These are phyloP conservation scores for Zygaena filipendulae DNA, from an alignment of 2,888 invertebrate genomes.

Conservation along the genomic window DNA sequence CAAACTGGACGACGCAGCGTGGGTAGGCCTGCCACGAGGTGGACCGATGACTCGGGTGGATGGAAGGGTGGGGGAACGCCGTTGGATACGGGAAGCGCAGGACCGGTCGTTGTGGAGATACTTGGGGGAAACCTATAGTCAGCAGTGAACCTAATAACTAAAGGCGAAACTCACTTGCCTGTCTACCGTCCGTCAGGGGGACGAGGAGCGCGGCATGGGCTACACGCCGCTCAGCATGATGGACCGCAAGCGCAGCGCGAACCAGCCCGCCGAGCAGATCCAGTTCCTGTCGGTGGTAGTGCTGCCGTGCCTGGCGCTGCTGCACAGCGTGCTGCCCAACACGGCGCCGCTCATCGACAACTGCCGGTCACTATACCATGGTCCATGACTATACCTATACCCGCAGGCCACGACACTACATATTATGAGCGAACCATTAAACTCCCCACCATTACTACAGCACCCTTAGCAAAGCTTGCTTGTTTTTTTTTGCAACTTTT, in stretches of 20 bases:
- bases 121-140: too few species aligned
- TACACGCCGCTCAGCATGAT: constrained; percentile 71
- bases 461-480: background rate
- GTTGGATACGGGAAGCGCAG: too few species aligned
- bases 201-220: constrained; percentile 68
- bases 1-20: too few species aligned
- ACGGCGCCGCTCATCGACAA: constrained; percentile 55
- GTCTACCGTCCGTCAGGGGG: too few species aligned
- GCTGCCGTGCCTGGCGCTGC: constrained; percentile 65
- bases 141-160: too few species aligned
- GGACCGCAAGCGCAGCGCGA: constrained; percentile 67
- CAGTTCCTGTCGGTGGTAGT: constrained; percentile 71
- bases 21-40: too few species aligned
- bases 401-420: background rate
- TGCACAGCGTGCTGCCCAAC: constrained; percentile 63
- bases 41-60: too few species aligned
- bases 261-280: constrained; percentile 72
- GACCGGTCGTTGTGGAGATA: too few species aligned
- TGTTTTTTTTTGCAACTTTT: background rate
- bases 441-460: background rate
- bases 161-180: too few species aligned
- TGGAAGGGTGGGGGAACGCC: too few species aligned
- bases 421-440: background rate
- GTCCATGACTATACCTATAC: background rate
- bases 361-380: constrained; percentile 50